These are phyloP conservation scores for Nannobrachium achirus DNA, from an alignment of 2,113 vertebrate genomes.

Conservation along the genomic window DNA sequence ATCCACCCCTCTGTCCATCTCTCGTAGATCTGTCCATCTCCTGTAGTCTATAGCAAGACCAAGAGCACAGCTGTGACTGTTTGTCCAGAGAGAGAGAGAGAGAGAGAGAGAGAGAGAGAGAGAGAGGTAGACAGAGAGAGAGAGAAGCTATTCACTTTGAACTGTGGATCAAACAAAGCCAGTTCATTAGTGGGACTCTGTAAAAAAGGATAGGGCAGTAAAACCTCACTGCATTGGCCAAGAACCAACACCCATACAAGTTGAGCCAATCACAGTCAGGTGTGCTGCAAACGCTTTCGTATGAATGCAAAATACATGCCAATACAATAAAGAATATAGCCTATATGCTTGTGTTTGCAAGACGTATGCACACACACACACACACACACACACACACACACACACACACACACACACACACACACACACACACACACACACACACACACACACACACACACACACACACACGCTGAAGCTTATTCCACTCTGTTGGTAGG, in stretches of 20 bases:
- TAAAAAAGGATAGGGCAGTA: slow-evolving; percentile 85
- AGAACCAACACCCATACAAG: slow-evolving; percentile 42
- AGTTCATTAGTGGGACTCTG: slow-evolving; percentile 89
- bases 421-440: slow-evolving; percentile 1
- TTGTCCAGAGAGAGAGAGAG: slow-evolving; percentile 71
- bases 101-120: slow-evolving; percentile 1
- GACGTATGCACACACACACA: background rate
- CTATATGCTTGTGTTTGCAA: background rate
- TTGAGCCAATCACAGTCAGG: slow-evolving; percentile 24
- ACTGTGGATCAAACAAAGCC: slow-evolving; percentile 84
- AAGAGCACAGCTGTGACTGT: slow-evolving; percentile 76
- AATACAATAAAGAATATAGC: too few species aligned
- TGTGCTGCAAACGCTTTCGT: background rate
- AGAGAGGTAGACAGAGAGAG: slow-evolving; percentile 68
- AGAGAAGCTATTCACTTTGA: slow-evolving; percentile 59
- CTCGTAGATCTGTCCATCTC: slow-evolving; percentile 36
- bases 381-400: slow-evolving; percentile 8
- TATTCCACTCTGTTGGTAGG: background rate
- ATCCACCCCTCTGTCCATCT: too few species aligned
- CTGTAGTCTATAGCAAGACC: slow-evolving; percentile 17
- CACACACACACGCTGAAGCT: slow-evolving; percentile 3
- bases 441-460: slow-evolving; percentile 6
- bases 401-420: background rate
- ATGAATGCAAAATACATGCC: too few species aligned
- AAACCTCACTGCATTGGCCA: slow-evolving; percentile 83